Conservation (phyloP, 2,113 vertebrate genomes). For the Triplophysa siluroides region DNA sequence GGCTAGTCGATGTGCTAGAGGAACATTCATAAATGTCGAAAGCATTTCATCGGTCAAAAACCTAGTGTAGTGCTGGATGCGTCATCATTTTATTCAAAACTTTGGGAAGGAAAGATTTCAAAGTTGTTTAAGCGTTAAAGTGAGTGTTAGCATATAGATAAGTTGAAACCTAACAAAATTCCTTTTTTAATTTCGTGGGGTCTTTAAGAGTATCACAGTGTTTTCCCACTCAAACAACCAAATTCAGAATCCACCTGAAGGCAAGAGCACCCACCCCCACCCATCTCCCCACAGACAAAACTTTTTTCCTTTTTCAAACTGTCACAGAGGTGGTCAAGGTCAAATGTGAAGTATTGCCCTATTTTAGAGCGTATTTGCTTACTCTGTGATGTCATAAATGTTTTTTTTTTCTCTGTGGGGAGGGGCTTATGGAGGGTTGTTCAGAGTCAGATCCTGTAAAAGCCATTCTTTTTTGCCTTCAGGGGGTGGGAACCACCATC, state of each 20-base stretch:
- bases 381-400: slow-evolving; percentile 46
- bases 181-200: no score
- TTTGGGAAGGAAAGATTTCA: no score
- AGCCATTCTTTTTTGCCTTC: slow-evolving; percentile 86
- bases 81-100: no score
- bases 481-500: slow-evolving; percentile 86
- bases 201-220: slow-evolving; percentile 29
- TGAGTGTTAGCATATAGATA: no score
- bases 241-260: slow-evolving; percentile 70
- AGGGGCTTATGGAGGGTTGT: slow-evolving; percentile 74
- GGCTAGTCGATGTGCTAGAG: no score
- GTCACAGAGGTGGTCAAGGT: slow-evolving; percentile 47
- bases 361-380: slow-evolving; percentile 33
- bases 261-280: slow-evolving; percentile 69
- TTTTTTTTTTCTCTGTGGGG: slow-evolving; percentile 72
- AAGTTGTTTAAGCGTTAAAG: no score
- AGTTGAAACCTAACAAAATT: no score
- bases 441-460: slow-evolving; percentile 84
- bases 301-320: slow-evolving; percentile 52
- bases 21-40: no score
- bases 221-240: slow-evolving; percentile 60
- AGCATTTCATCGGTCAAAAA: no score
- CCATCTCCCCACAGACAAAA: slow-evolving; percentile 68
- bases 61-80: no score
- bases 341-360: slow-evolving; percentile 64